Percentiles rank a stretch among this genome's conserved stretches.
Conservation (phyloP, 1,140 invertebrate species). For the Dendrolimus kikuchii region DNA sequence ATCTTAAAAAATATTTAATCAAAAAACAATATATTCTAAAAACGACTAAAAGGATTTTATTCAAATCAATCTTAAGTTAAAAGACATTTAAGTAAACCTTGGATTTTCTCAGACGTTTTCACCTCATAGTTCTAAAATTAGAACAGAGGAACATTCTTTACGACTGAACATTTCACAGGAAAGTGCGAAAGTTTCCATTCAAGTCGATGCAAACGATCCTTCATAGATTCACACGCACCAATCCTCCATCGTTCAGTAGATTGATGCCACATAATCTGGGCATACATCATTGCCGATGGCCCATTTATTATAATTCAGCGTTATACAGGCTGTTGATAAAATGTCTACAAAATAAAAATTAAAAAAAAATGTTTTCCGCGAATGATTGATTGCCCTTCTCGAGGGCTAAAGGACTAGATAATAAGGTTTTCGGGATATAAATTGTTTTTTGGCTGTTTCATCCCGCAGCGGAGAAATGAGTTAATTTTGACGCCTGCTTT, state of each 20-base stretch:
- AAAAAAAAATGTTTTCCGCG: conserved; percentile 4
- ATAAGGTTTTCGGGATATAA: conserved; percentile 3
- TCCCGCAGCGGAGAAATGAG: too few relatives aligned
- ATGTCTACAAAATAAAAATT: conserved; percentile 2
- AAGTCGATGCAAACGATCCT: background rate
- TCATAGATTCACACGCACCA: conserved; percentile 13
- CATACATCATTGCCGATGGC: conserved; percentile 24
- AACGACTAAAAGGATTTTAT: too few relatives aligned
- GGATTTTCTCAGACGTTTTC: too few relatives aligned
- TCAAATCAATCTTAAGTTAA: too few relatives aligned
- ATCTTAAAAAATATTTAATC: too few relatives aligned
- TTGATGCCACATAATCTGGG: conserved; percentile 22
- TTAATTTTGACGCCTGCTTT: too few relatives aligned
- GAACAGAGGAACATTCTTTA: too few relatives aligned
- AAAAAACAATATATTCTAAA: too few relatives aligned
- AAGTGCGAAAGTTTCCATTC: too few relatives aligned
- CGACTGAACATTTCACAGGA: too few relatives aligned
- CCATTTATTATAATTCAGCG: conserved; percentile 26
- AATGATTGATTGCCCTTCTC: conserved; percentile 5
- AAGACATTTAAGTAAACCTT: too few relatives aligned
- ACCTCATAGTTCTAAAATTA: too few relatives aligned
- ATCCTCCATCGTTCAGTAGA: conserved; percentile 15
- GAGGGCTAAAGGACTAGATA: conserved; percentile 7
- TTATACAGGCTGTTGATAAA: conserved; percentile 9
- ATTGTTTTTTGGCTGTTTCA: background rate